These are phyloP conservation scores for Linnaemya vulpina DNA, from an alignment of 2,888 invertebrate species.

Conservation along the genomic window DNA sequence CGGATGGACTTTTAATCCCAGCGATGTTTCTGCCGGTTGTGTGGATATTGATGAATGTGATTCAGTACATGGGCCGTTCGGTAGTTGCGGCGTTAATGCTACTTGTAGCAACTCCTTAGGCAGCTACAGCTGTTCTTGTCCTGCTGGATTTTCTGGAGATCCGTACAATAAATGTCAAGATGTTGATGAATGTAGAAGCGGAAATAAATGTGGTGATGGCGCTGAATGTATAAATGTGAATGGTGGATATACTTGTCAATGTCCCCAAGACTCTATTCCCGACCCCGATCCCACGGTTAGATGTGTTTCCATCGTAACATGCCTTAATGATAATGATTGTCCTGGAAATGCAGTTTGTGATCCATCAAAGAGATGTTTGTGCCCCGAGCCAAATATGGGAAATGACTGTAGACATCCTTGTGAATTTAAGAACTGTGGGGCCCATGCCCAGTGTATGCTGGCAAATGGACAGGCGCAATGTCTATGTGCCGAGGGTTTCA, in stretches of 20 bases:
- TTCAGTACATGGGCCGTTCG: slow-evolving; percentile 88
- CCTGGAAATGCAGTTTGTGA: slow-evolving; percentile 96
- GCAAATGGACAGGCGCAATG: slow-evolving; percentile 93
- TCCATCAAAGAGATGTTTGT: slow-evolving; percentile 89
- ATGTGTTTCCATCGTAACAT: slow-evolving; percentile 92
- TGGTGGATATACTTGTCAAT: slow-evolving; percentile 91
- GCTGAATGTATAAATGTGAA: slow-evolving; percentile 91
- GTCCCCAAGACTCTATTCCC: slow-evolving; percentile 91
- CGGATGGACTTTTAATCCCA: slow-evolving; percentile 96
- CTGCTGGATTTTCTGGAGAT: slow-evolving; percentile 93
- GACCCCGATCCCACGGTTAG: slow-evolving; percentile 92
- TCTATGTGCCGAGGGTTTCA: slow-evolving; percentile 91
- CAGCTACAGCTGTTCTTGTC: slow-evolving; percentile 91
- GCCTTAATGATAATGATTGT: slow-evolving; percentile 89
- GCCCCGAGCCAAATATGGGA: slow-evolving; percentile 95
- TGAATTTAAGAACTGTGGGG: slow-evolving; percentile 92
- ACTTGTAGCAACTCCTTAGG: slow-evolving; percentile 92
- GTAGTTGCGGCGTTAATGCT: slow-evolving; percentile 93
- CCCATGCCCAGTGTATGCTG: slow-evolving; percentile 94
- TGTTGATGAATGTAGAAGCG: slow-evolving; percentile 90
- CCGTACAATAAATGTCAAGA: slow-evolving; percentile 91
- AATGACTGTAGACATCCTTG: slow-evolving; percentile 97
- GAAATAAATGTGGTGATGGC: slow-evolving; percentile 90
- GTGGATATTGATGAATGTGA: slow-evolving; percentile 97
- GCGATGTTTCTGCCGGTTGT: slow-evolving; percentile 94